Conservation (phyloP, 2,797 vertebrate genomes). For the Pantherophis alleghaniensis region DNA sequence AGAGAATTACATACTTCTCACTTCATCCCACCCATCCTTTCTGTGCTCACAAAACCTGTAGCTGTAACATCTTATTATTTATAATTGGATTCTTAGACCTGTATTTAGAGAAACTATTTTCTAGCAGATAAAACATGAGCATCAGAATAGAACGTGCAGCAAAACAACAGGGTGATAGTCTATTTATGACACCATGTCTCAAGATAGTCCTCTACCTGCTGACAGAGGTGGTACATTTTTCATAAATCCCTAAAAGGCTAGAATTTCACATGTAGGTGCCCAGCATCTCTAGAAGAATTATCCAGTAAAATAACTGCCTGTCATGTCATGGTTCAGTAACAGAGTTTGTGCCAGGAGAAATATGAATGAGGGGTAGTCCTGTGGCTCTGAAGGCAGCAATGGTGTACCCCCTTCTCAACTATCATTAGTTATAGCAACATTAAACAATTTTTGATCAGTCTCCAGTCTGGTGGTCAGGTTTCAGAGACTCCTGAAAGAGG, state of each 20-base stretch:
- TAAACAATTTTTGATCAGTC: background rate
- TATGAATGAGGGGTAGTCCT: background rate
- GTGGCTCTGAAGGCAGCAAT: background rate
- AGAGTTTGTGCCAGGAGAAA: background rate
- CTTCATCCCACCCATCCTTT: constrained; percentile 46
- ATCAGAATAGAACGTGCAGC: background rate
- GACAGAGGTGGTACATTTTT: background rate
- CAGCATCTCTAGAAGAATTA: background rate
- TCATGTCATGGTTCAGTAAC: background rate
- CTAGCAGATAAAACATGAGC: constrained; percentile 21
- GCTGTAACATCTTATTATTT: constrained; percentile 57
- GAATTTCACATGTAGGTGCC: background rate
- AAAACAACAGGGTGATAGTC: background rate
- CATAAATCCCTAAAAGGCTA: background rate
- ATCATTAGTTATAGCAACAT: background rate
- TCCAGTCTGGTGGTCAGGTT: background rate
- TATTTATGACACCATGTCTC: background rate
- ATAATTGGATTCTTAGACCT: constrained; percentile 61
- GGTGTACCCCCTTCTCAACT: background rate
- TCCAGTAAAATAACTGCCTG: background rate
- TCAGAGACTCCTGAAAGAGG: background rate
- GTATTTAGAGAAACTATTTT: constrained; percentile 50
- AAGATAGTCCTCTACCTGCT: background rate
- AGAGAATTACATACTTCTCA: constrained; percentile 37
- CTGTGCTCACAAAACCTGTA: constrained; percentile 48